Evolutionary conservation across 2,113 vertebrate species (phyloP).

Genomic region (Chunga burmeisteri): DNA sequence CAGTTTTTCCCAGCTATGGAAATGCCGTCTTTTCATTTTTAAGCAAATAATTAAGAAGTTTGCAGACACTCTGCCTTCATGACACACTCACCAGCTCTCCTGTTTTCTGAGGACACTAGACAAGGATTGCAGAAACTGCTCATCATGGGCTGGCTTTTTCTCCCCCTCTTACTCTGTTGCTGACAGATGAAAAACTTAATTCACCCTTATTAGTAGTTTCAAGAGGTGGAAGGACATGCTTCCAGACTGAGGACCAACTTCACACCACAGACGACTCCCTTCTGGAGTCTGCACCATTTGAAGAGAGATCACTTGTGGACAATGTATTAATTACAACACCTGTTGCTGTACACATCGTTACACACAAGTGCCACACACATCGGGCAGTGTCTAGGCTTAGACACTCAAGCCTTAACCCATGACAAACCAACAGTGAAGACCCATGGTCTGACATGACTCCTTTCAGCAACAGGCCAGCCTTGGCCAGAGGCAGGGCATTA

Average conservation of each 20-base stretch:
- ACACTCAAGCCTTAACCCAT: background rate
- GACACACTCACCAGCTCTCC: background rate
- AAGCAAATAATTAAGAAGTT: background rate
- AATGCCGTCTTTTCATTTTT: background rate
- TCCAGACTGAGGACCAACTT: background rate
- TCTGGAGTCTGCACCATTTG: background rate
- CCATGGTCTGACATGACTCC: background rate
- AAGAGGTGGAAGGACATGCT: background rate
- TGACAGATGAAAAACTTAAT: background rate
- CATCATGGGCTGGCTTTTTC: background rate
- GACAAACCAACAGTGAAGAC: accelerated
- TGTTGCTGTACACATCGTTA: background rate
- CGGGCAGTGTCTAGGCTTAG: background rate
- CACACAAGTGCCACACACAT: background rate
- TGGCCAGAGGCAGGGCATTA: background rate
- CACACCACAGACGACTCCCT: background rate
- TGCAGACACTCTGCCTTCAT: background rate
- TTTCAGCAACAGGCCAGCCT: background rate
- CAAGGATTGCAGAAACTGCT: background rate
- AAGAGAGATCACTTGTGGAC: background rate
- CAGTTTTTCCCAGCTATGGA: background rate
- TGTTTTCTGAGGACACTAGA: background rate
- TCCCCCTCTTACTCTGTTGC: background rate
- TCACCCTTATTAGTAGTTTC: background rate
- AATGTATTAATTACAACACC: background rate